These are phyloP conservation scores for Araneus ventricosus DNA, from an alignment of 1,140 invertebrate species.

Conservation along the genomic window DNA sequence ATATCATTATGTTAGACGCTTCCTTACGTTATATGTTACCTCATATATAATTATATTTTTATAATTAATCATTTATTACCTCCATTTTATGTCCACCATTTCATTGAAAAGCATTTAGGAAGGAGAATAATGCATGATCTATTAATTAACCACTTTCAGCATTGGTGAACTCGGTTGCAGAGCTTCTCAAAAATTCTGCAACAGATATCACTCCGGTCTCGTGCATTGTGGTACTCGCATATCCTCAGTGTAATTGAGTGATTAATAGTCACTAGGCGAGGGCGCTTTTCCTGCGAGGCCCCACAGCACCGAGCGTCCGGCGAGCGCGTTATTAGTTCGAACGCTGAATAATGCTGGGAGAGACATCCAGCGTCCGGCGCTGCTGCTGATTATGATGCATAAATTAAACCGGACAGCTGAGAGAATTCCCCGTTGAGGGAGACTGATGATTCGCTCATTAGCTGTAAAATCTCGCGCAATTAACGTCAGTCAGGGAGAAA, in stretches of 20 bases:
- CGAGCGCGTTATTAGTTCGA: conserved; percentile 4
- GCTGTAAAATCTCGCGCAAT: conserved; percentile 44
- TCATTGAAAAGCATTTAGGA: no score
- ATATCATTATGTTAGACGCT: no score
- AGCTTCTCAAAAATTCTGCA: neutral
- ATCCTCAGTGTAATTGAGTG: neutral
- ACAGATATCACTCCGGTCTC: neutral
- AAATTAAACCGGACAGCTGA: neutral
- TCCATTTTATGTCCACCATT: no score
- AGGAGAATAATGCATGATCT: no score
- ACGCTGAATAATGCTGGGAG: neutral
- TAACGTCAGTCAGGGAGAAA: conserved; percentile 25
- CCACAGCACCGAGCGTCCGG: neutral
- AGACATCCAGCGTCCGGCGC: neutral
- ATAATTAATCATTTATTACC: no score
- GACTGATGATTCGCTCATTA: conserved; percentile 56
- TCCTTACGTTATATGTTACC: no score
- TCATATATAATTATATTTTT: no score
- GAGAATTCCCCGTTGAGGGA: neutral
- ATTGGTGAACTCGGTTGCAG: neutral
- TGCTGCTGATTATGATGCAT: neutral
- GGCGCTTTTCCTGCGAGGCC: neutral
- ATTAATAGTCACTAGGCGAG: neutral
- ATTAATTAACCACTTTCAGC: neutral
- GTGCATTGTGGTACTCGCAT: neutral